These are phyloP conservation scores for Gorsachius magnificus DNA, from an alignment of 2,797 vertebrate species.

Conservation along the genomic window DNA sequence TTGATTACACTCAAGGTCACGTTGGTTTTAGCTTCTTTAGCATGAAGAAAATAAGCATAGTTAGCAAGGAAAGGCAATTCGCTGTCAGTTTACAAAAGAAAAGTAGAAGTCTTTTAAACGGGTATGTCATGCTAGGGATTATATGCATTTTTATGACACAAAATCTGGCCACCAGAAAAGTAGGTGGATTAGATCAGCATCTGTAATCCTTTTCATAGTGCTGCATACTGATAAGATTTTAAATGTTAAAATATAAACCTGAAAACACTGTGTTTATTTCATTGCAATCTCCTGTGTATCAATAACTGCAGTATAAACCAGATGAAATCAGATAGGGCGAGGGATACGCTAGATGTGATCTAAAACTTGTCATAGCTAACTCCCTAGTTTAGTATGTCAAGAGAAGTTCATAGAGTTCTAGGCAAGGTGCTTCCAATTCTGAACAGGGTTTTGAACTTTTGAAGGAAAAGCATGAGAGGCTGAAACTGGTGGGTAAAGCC, in stretches of 20 bases:
- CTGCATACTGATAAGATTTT: constrained; percentile 19
- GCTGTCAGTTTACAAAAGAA: constrained; percentile 1
- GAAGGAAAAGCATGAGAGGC: background rate
- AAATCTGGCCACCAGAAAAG: constrained; percentile 27
- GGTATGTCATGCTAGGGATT: constrained; percentile 1
- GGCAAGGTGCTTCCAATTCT: background rate
- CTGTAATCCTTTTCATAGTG: background rate
- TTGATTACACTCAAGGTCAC: background rate
- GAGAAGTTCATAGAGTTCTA: background rate
- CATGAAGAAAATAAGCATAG: background rate
- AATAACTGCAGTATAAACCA: background rate
- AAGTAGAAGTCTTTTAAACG: constrained; percentile 16
- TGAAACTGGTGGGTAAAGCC: background rate
- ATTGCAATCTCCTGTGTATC: background rate
- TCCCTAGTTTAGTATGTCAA: background rate
- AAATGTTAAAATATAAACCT: constrained; percentile 23
- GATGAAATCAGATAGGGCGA: background rate
- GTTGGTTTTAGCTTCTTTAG: background rate
- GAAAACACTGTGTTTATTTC: constrained; percentile 34
- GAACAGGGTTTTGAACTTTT: background rate
- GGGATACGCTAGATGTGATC: background rate
- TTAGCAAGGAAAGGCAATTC: constrained; percentile 9
- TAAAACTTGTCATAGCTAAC: background rate
- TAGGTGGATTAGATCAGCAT: constrained; percentile 27
- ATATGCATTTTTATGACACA: constrained; percentile 44